These are phyloP conservation scores for Aspidapion aeneum DNA, from an alignment of 2,888 invertebrate species.

Conservation along the genomic window DNA sequence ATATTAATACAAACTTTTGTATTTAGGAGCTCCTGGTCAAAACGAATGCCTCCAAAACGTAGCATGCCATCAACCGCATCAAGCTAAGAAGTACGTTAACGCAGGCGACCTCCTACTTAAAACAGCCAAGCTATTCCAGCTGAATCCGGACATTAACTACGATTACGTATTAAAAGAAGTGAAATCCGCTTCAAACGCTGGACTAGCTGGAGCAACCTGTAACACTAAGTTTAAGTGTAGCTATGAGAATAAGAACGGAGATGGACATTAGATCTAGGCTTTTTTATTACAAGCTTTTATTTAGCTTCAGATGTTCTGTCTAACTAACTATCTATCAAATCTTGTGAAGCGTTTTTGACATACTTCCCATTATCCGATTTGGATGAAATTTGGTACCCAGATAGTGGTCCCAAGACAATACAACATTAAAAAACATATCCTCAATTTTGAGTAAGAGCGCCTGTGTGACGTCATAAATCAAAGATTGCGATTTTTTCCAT, in stretches of 20 bases:
- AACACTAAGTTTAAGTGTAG: constrained; percentile 35
- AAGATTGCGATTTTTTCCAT: too few relatives aligned
- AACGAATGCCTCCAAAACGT: constrained; percentile 72
- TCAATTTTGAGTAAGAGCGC: too few relatives aligned
- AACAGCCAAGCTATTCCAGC: constrained; percentile 59
- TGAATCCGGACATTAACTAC: constrained; percentile 55
- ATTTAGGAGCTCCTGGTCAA: constrained; percentile 51
- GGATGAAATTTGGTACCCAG: too few relatives aligned
- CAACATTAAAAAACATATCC: too few relatives aligned
- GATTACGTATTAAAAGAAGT: constrained; percentile 42
- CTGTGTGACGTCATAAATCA: too few relatives aligned
- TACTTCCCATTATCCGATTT: too few relatives aligned
- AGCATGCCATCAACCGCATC: constrained; percentile 70
- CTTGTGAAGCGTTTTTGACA: too few relatives aligned
- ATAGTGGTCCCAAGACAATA: too few relatives aligned
- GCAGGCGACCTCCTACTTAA: constrained; percentile 75
- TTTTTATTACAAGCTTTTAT: too few relatives aligned
- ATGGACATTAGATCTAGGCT: too few relatives aligned
- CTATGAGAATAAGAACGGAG: constrained; percentile 35
- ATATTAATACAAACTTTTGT: constrained; percentile 47
- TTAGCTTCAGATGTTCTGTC: too few relatives aligned
- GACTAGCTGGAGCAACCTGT: constrained; percentile 41
- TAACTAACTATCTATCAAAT: too few relatives aligned
- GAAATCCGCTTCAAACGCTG: constrained; percentile 40
- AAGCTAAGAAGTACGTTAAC: constrained; percentile 69